Conservation (phyloP, 2,888 invertebrate genomes). For the Gastracanthus pulcherrimus region DNA sequence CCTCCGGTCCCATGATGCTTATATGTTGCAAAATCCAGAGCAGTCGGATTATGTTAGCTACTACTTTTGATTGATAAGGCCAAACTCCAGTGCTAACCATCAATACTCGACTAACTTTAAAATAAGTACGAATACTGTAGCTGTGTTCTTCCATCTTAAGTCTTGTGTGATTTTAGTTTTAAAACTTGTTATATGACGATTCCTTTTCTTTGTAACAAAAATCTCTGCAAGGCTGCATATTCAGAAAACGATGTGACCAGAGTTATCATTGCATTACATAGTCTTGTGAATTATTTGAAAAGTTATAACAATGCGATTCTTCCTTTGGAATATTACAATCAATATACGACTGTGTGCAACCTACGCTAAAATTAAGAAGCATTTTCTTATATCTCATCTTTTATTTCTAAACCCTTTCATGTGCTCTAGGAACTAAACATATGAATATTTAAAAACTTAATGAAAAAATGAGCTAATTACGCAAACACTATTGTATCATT, state of each 20-base stretch:
- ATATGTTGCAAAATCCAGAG: conserved; percentile 23
- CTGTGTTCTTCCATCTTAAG: neutral
- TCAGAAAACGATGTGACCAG: neutral
- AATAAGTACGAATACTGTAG: neutral
- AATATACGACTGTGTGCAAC: neutral
- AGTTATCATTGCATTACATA: neutral
- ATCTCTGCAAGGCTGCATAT: neutral
- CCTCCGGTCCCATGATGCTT: conserved; percentile 1
- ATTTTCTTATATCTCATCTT: neutral
- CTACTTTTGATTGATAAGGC: conserved; percentile 9
- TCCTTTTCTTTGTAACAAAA: neutral
- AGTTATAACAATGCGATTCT: no score
- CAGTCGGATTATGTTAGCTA: neutral
- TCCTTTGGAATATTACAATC: neutral
- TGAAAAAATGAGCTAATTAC: neutral
- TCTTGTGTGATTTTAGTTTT: neutral
- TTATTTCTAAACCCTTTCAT: neutral
- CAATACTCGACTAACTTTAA: neutral
- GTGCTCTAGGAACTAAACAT: no score
- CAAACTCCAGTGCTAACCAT: conserved; percentile 1
- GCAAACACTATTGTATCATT: no score
- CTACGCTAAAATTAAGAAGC: neutral
- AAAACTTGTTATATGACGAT: neutral
- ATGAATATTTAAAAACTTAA: no score
- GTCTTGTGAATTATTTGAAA: no score